A percentile compares a stretch with the other conserved stretches of the same genome.
These are phyloP conservation scores for Apodemus speciosus DNA, from an alignment of 2,113 vertebrate species.

Conservation along the genomic window DNA sequence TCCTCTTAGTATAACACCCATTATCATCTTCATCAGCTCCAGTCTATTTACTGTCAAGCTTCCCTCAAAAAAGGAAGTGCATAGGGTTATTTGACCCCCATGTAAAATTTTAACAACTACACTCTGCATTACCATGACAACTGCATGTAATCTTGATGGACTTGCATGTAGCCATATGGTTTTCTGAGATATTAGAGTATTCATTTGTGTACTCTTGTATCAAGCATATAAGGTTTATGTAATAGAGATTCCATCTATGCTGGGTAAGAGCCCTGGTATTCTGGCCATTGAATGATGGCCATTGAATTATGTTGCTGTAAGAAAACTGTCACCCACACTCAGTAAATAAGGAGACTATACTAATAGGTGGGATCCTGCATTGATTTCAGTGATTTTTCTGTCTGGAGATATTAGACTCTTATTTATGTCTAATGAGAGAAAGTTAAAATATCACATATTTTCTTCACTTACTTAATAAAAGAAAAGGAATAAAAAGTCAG, in stretches of 20 bases:
- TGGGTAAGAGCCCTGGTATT: neutral
- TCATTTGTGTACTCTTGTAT: too few species aligned
- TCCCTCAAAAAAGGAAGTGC: neutral
- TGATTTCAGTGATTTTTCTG: neutral
- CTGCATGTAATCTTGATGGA: neutral
- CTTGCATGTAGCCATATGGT: neutral
- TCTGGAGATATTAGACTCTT: neutral
- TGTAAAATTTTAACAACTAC: neutral
- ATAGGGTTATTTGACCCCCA: neutral
- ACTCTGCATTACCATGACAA: neutral
- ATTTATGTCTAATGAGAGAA: neutral
- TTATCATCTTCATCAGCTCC: neutral
- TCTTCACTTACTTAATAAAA: constrained; percentile 26
- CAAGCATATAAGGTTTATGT: neutral
- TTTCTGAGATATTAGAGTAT: neutral
- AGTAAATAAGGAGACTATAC: neutral
- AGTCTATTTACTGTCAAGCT: neutral
- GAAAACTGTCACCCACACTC: neutral
- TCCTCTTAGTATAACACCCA: neutral
- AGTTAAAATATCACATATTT: neutral
- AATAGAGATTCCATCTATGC: neutral
- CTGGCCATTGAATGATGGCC: too few species aligned
- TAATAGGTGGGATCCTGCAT: neutral
- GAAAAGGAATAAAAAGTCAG: neutral
- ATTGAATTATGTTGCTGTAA: neutral